phyloP scores from a whole-genome alignment of 2,797 vertebrate species.

The Erpetoichthys calabaricus region DNA sequence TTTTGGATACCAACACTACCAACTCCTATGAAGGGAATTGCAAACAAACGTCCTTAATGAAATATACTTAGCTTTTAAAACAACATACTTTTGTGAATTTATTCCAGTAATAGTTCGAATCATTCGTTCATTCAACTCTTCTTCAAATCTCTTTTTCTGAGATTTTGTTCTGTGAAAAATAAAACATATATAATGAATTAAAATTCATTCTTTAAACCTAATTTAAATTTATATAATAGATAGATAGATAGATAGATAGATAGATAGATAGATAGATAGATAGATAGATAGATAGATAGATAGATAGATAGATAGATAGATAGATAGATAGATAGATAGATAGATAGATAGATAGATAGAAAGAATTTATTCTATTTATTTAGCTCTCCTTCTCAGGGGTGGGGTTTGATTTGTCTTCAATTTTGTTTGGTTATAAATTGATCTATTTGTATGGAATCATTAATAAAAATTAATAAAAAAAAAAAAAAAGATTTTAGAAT shows the following conservation, averaged over 20 bases:
- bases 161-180: constrained; percentile 67
- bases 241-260: neutral
- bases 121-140: constrained; percentile 85
- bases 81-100: constrained; percentile 79
- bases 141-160: constrained; percentile 86
- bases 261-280: neutral
- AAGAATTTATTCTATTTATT: too few species aligned
- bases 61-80: neutral
- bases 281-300: neutral
- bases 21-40: too few species aligned
- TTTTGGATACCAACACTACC: too few species aligned
- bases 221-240: neutral
- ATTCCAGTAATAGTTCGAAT: constrained; percentile 87
- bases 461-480: too few species aligned
- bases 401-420: too few species aligned
- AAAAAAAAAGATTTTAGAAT: too few species aligned
- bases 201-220: constrained; percentile 16
- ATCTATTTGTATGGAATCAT: too few species aligned
- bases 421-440: too few species aligned
- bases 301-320: neutral
- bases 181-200: constrained; percentile 21
- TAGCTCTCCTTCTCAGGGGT: too few species aligned
- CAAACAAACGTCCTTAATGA: too few species aligned
- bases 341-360: neutral
- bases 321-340: neutral